Evolutionary conservation across 2,888 invertebrate genomes (phyloP), one percentile per base, ranked within the genome.

Genomic region (Hetaerina titia): DNA sequence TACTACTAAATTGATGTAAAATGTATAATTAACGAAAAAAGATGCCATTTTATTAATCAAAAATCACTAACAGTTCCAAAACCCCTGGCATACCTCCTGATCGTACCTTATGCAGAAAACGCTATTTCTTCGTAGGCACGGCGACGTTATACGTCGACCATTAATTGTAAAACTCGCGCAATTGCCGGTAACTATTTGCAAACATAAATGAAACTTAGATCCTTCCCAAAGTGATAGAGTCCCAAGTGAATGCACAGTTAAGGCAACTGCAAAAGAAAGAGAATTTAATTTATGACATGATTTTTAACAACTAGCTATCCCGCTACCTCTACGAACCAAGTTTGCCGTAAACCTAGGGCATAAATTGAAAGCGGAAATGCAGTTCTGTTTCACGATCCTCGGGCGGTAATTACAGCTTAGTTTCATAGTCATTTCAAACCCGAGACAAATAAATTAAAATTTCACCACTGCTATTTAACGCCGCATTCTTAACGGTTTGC

Each of bases 391-490:
- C n/a, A 15, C 25, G 22, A 81, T 31, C 11, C 31, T 15, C 13
- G 31, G 1, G 1, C 81, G 31, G 31, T 31, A 31, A 81, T 81
- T 81, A 81, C 81, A 31, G 25, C 81, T 31, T 81, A 22, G 31
- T 31, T 31, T 31, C 25, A 13, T 15, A 81, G 31, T 81, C 25
- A 81, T 74, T 74, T 19, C 74, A n/a, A 45, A 11, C 81, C 31
- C 81, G 31, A 81, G 81, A 81, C 31, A 31, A 81, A 31, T 81
- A 25, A 69, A 69, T 69, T 69, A 25, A 81, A 81, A 22, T 81
- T 31, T 81, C 81, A 81, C 25, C 81, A 31, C 81, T 81, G 81
- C 81, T 81, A 25, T 81, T 81, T 22, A 81, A 81, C 31, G 81
- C 31, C 81, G 31, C 81, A 81, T 81, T 81, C 81, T 81, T 81